Conservation (phyloP, 2,797 vertebrate species). For the Sternarchorhynchus goeldii region DNA sequence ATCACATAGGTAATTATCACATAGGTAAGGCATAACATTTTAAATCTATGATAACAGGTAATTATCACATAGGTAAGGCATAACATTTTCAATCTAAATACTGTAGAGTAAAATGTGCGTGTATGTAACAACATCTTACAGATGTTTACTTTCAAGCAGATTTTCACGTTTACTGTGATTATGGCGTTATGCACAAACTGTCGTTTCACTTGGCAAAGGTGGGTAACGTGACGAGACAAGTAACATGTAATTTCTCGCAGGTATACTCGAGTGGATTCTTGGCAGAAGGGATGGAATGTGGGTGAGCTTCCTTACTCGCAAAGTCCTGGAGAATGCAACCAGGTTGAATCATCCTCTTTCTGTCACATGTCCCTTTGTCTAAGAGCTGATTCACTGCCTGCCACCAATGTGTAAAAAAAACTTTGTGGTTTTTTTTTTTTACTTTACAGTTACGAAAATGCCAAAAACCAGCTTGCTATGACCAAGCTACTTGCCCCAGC, state of each 20-base stretch:
- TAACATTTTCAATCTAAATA: neutral
- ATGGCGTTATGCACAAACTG: neutral
- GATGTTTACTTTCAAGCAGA: neutral
- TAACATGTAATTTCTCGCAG: constrained; percentile 66
- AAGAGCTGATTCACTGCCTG: neutral
- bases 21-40: too few relatives aligned
- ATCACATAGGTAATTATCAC: too few relatives aligned
- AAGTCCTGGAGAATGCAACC: constrained; percentile 89
- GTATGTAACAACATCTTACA: too few relatives aligned
- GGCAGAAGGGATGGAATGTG: constrained; percentile 90
- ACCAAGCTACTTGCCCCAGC: constrained; percentile 91
- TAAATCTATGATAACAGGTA: too few relatives aligned
- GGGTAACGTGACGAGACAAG: neutral
- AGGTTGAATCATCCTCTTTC: constrained; percentile 73
- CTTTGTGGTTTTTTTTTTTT: neutral
- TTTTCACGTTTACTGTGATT: neutral
- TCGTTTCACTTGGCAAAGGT: neutral
- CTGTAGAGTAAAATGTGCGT: neutral
- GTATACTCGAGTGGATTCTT: constrained; percentile 93
- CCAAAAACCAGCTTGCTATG: constrained; percentile 81
- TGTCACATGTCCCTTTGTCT: neutral
- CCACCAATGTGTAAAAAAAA: neutral
- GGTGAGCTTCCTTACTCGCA: constrained; percentile 94
- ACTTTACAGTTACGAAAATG: constrained; percentile 86
- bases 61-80: constrained; percentile 90